These are phyloP conservation scores for Gonioctena quinquepunctata DNA, from an alignment of 1,140 invertebrate genomes.

Conservation along the genomic window DNA sequence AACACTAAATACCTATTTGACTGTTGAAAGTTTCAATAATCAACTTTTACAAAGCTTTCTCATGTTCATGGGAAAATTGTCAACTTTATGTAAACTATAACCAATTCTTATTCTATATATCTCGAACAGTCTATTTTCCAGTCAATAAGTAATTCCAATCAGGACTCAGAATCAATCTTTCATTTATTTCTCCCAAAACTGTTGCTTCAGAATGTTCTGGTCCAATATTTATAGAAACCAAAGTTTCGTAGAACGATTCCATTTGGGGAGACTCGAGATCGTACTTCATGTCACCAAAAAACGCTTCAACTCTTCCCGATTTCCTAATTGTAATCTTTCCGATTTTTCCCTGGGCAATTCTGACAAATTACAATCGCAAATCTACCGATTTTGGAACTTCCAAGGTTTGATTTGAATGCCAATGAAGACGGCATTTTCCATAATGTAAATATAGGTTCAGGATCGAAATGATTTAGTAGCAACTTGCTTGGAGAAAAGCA, in stretches of 20 bases:
- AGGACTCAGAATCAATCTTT: neutral
- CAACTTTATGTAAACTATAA: too few species aligned
- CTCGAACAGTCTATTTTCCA: too few species aligned
- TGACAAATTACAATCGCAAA: neutral
- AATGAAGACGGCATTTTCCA: conserved; percentile 12
- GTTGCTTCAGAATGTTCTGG: neutral
- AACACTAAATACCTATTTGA: too few species aligned
- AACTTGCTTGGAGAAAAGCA: neutral
- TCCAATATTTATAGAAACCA: conserved; percentile 3
- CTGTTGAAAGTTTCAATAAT: too few species aligned
- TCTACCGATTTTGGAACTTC: neutral
- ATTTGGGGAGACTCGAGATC: neutral
- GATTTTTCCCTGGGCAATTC: conserved; percentile 1
- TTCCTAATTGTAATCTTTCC: conserved; percentile 7
- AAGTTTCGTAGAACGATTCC: neutral
- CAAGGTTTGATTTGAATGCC: neutral
- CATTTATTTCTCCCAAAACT: neutral
- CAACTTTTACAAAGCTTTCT: too few species aligned
- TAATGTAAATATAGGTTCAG: neutral
- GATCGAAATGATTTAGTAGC: neutral
- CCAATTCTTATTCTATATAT: too few species aligned
- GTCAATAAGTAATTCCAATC: neutral
- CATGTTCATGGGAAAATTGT: too few species aligned
- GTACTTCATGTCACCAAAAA: neutral
- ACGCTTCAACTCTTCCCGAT: conserved; percentile 2